Conservation (phyloP, 2,888 invertebrate genomes). For the Acanthococcus lagerstroemiae region DNA sequence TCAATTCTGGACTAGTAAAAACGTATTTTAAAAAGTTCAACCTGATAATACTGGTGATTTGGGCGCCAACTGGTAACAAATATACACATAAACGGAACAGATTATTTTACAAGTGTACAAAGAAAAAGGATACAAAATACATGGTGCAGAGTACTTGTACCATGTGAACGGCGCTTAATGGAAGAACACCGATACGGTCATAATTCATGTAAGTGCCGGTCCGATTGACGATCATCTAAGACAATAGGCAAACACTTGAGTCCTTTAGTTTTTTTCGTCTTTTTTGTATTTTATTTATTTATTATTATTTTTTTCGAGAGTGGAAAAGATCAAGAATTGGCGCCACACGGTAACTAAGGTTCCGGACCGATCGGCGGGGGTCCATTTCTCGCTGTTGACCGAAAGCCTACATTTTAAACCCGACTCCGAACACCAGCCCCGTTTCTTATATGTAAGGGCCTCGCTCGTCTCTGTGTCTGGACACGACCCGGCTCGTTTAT, state of each 20-base stretch:
- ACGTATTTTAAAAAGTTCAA: too few relatives aligned
- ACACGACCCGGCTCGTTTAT: neutral
- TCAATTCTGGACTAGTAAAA: too few relatives aligned
- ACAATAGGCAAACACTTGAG: slow-evolving; percentile 27
- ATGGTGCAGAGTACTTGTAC: too few relatives aligned
- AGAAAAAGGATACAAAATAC: too few relatives aligned
- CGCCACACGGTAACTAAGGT: slow-evolving; percentile 24
- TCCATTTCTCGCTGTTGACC: slow-evolving; percentile 25
- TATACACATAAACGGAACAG: too few relatives aligned
- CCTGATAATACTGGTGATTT: too few relatives aligned
- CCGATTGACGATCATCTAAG: slow-evolving; percentile 27
- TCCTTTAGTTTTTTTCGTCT: slow-evolving; percentile 20
- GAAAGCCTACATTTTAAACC: slow-evolving; percentile 20
- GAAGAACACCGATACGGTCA: slow-evolving; percentile 11
- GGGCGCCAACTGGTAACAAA: too few relatives aligned
- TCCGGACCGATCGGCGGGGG: slow-evolving; percentile 19
- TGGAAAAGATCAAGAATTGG: slow-evolving; percentile 25
- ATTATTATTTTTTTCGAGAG: neutral
- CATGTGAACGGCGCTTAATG: too few relatives aligned
- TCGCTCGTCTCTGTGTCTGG: neutral
- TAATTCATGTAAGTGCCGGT: slow-evolving; percentile 27
- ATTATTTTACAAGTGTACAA: too few relatives aligned
- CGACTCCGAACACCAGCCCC: slow-evolving; percentile 11
- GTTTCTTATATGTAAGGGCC: neutral
- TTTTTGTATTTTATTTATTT: slow-evolving; percentile 1